Base-by-base conservation (phyloP, 2,113 vertebrate genomes). In the Siniperca chuatsi region DNA sequence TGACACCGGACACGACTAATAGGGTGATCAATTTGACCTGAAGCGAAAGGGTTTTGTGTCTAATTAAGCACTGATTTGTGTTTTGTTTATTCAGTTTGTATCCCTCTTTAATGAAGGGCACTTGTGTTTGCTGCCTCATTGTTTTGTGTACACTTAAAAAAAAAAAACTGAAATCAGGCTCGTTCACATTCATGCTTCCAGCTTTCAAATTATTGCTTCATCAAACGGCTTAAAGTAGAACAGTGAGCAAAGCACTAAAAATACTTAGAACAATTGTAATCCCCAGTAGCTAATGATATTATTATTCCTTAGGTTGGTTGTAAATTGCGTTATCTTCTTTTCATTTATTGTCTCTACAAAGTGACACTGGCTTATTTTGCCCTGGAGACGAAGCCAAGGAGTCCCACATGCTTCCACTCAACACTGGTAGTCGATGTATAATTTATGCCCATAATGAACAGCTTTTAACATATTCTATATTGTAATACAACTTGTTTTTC, bases 381-480 rank as follows among this genome's bases (percentile, higher is more conserved):
- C 91, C 91, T 2, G 67, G 82, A 91, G 91, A 92, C 71, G 87
- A 82, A 87, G 67, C 87, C 80, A 82, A 33, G 20, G 78, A 89
- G 72, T 90, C 87, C 87, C 78, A 65, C 71, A 4, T 33, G 82
- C 61, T 87, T 88, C 50, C n/a, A 79, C 67, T 85, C 52, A n/a
- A 85, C 89, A 66, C 81, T 70, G 33, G 77, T 79, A 69, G 71
- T 78, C 91, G 67, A 87, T 94, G 84, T 92, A 89, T 94, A 93
- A 95, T 95, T 94, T 91, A 94, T 94, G 83, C 87, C 87, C 60
- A 79, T 94, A 95, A 94, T 94, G 92, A 95, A 90, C 67, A 75
- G 85, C 90, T 93, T 94, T 95, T 93, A 93, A 92, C 89, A 93
- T 94, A 90, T 93, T 94, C 91, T 92, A 93, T 95, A 93, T 94